Base-by-base conservation (phyloP, 1,140 invertebrate genomes). In the Cyphomyrmex costatus region DNA sequence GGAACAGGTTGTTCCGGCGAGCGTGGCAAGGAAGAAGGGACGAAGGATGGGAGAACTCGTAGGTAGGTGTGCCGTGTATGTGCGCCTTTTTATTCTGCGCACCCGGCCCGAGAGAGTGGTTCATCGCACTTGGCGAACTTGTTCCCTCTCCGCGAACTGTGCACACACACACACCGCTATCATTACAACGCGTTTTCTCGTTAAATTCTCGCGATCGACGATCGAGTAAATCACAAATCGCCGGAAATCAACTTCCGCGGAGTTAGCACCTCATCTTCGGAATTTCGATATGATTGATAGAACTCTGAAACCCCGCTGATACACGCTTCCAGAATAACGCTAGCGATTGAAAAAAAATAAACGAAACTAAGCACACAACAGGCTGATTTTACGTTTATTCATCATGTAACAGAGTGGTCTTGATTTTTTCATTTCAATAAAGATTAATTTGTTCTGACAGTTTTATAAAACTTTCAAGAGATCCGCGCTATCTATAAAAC, bases 1-100 rank as follows among this genome's bases (percentile, higher is more conserved):
- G 88, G 80, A 90, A 90, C 88, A 90, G 88, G 88, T 90, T 90
- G 88, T 86, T 90, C 88, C 88, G 84, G 77, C 33, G 82, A 79
- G 51, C 79, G 84, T 53, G 73, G 65, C 42, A 60, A 86, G 56
- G 85, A 86, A 88, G 79, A 68, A 87, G 76, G 74, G 68, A 78
- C 60, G 49, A 71, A 82, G 68, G 58, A 73, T 27, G 46, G 65
- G 77, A n/a, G 49, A 71, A 27, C 58, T 12, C 36, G 58, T 63
- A 66, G 36, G 60, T 86, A 80, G 30, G 65, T 74, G 76, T 83
- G 87, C 80, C 36, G 46, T 58, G 71, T 60, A 42, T 68, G 61
- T n/a, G 63, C 8, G 49, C 49, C 74, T 88, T 89, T 89, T 89
- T 89, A 89, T 88, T 88, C 88, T 65, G 42, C 65, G 36, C 61